Base-by-base conservation (phyloP, 2,888 invertebrate genomes). In the Trissonchulus latispiculum region DNA sequence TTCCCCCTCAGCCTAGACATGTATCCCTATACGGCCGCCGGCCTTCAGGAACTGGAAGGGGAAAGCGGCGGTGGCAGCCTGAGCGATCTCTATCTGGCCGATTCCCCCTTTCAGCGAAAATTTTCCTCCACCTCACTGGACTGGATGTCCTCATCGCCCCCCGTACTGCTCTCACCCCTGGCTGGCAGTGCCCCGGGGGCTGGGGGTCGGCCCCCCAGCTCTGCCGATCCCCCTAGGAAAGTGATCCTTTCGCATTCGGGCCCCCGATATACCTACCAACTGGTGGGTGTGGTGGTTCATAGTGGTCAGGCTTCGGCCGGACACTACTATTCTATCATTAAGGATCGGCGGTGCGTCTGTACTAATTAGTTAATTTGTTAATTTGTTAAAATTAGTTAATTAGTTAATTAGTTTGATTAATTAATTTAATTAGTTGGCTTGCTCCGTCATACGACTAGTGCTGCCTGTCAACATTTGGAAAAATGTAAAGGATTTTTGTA, bases 221-320 rank as follows among this genome's bases (percentile, higher is more conserved):
- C 48, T 23, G 48, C 48, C 48, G 48, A 48, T 23, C 48, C 48
- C 48, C 48, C 48, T 8, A 8, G 48, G 8, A 48, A 68, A 36
- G 69, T 68, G 2, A 23, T 68, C 35, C 35, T 68, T 2, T 68
- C 69, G 3, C 35, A 68, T n/a, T 35, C 29, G 2, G 69, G 69
- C 28, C 69, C 69, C 33, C 33, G 36, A 3, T 33, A 68, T 36
- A 68, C 69, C 18, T 87, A 86, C 78, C 85, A 86, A 76, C 80
- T 87, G 70, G 86, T 86, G 29, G 87, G 86, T 2, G 83, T 86
- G 67, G 84, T 86, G 31, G 86, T 87, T 1, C 87, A 87, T 79
- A 86, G 85, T 78, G 87, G 87, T 1, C 86, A 86, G 78, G 86
- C 86, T 29, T 85, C 84, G 78, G 86, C 86, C 72, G 87, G 87